A percentile compares a stretch with the other conserved stretches of the same genome.
Evolutionary conservation across 2,888 invertebrate species (phyloP).

Genomic region (Synanthedon tipuliformis): DNA sequence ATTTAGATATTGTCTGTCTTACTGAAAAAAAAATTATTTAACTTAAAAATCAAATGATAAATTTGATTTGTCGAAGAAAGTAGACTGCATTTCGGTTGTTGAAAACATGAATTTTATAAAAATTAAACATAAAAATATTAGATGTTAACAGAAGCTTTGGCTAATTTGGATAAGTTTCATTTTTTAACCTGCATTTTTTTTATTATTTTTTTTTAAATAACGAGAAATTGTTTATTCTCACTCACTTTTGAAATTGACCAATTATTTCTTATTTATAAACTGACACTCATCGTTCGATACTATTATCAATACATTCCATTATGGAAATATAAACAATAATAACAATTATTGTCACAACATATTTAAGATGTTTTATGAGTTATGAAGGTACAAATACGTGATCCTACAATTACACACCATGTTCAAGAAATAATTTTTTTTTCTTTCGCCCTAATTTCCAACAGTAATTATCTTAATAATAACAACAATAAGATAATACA

Average conservation of each 20-base stretch:
- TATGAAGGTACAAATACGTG: not conserved
- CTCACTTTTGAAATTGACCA: constrained; percentile 29
- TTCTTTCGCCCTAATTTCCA: too few species aligned
- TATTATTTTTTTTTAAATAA: constrained; percentile 8
- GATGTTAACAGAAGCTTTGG: constrained; percentile 2
- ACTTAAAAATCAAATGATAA: not conserved
- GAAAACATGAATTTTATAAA: too few species aligned
- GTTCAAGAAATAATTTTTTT: too few species aligned
- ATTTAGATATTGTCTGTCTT: not conserved
- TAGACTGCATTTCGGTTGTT: too few species aligned
- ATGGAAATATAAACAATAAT: constrained; percentile 16
- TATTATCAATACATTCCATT: constrained; percentile 1
- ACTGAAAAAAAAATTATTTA: not conserved
- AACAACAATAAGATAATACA: too few species aligned
- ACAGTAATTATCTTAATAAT: too few species aligned
- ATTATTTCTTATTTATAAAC: constrained; percentile 8
- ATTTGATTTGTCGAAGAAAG: not conserved
- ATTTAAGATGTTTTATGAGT: constrained; percentile 10
- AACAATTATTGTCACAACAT: constrained; percentile 38
- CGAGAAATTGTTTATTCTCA: constrained; percentile 21
- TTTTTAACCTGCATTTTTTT: not conserved
- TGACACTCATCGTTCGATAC: not conserved
- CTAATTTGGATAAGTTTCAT: constrained; percentile 3
- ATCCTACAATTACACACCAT: too few species aligned
- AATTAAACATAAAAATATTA: constrained; percentile 1